Percentiles rank a stretch among this genome's conserved stretches.
Conservation (phyloP, 2,797 vertebrate genomes). For the Thamnophis elegans region DNA sequence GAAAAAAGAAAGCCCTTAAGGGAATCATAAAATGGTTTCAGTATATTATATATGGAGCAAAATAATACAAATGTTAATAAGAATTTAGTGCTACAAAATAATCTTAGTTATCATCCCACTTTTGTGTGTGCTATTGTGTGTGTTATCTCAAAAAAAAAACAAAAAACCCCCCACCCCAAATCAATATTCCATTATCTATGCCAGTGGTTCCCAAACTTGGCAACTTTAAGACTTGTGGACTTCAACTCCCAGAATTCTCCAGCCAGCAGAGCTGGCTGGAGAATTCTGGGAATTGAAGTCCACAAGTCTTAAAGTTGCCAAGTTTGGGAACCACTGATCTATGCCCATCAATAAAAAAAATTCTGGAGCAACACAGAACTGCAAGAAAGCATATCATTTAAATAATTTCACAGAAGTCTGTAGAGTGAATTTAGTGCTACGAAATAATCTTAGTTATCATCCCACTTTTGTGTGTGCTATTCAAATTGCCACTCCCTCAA, state of each 20-base stretch:
- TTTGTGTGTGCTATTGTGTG: too few relatives aligned
- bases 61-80: background rate
- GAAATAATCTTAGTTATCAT: background rate
- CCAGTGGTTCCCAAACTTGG: too few relatives aligned
- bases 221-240: too few relatives aligned
- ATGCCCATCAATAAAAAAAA: background rate
- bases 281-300: too few relatives aligned
- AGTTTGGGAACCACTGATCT: too few relatives aligned
- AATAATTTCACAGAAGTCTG: background rate
- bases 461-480: background rate
- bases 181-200: background rate
- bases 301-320: too few relatives aligned
- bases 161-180: background rate
- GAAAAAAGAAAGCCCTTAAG: background rate
- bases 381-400: background rate
- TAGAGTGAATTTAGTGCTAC: background rate
- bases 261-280: too few relatives aligned
- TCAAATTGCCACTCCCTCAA: background rate
- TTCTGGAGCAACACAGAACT: background rate
- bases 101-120: too few relatives aligned
- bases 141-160: background rate
- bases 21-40: background rate
- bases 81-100: too few relatives aligned
- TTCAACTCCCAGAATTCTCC: too few relatives aligned
- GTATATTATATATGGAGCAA: background rate